Conservation (phyloP, 2,888 invertebrate species). For the Limenitis arthemis region DNA sequence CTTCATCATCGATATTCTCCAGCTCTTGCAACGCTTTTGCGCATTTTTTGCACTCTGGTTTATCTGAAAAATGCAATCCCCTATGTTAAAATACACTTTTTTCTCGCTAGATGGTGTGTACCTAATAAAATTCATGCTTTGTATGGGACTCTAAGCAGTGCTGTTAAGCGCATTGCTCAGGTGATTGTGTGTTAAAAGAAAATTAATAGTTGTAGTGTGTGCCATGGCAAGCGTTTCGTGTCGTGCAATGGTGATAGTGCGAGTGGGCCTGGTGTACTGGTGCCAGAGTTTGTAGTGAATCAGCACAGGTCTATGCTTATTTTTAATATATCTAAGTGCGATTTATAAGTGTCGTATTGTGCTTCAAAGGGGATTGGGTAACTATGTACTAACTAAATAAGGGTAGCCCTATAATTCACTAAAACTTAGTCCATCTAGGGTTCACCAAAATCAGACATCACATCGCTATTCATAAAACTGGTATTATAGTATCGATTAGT, state of each 20-base stretch:
- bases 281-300: conserved; percentile 15
- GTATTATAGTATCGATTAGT: conserved; percentile 14
- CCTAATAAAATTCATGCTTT: conserved; percentile 41
- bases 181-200: conserved; percentile 45
- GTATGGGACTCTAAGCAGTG: conserved; percentile 52
- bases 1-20: conserved; percentile 96
- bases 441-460: conserved; percentile 23
- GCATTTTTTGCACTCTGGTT: conserved; percentile 93
- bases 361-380: conserved; percentile 12
- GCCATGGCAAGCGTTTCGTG: conserved; percentile 34
- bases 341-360: conserved; percentile 4
- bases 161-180: conserved; percentile 55
- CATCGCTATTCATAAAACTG: conserved; percentile 16
- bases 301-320: conserved; percentile 12
- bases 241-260: conserved; percentile 30
- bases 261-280: conserved; percentile 19
- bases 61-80: conserved; percentile 76
- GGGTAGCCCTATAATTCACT: conserved; percentile 16
- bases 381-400: conserved; percentile 9
- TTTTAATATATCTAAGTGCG: conserved; percentile 8
- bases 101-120: background rate
- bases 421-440: conserved; percentile 23
- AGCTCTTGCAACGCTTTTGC: conserved; percentile 91
- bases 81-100: background rate
- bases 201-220: conserved; percentile 48